Conservation (phyloP, 2,113 vertebrate genomes). For the Chelonoidis abingdonii region DNA sequence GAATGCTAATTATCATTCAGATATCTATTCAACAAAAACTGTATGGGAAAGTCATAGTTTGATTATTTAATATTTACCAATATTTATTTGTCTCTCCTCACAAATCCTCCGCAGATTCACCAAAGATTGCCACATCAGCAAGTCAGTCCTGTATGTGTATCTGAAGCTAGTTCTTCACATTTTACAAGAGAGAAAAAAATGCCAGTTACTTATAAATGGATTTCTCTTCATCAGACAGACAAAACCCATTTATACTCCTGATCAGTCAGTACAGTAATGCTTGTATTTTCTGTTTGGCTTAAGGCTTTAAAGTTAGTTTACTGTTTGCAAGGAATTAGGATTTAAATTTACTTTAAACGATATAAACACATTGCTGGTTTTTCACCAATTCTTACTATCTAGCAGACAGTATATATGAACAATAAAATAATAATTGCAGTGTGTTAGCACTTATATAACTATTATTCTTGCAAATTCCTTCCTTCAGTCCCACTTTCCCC, state of each 20-base stretch:
- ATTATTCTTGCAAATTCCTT: background rate
- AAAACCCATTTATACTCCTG: constrained; percentile 93
- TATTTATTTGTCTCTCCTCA: background rate
- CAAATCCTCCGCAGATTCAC: constrained; percentile 78
- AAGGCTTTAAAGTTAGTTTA: background rate
- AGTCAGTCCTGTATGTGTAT: constrained; percentile 75
- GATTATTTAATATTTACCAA: background rate
- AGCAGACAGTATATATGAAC: background rate
- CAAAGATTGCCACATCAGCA: constrained; percentile 71
- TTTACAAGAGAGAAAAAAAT: constrained; percentile 82
- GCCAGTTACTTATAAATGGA: constrained; percentile 84
- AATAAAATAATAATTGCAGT: background rate
- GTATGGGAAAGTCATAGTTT: background rate
- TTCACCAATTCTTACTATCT: background rate
- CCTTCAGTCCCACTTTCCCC: background rate
- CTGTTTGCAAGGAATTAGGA: background rate
- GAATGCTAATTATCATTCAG: background rate
- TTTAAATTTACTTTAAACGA: background rate
- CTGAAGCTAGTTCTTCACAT: constrained; percentile 82
- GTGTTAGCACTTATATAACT: background rate
- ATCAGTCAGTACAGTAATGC: constrained; percentile 82
- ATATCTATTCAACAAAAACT: background rate
- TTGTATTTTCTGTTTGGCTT: background rate
- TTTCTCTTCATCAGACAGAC: constrained; percentile 92
- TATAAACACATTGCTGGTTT: background rate